Conservation (phyloP, 2,113 vertebrate genomes). For the Microtus ochrogaster region DNA sequence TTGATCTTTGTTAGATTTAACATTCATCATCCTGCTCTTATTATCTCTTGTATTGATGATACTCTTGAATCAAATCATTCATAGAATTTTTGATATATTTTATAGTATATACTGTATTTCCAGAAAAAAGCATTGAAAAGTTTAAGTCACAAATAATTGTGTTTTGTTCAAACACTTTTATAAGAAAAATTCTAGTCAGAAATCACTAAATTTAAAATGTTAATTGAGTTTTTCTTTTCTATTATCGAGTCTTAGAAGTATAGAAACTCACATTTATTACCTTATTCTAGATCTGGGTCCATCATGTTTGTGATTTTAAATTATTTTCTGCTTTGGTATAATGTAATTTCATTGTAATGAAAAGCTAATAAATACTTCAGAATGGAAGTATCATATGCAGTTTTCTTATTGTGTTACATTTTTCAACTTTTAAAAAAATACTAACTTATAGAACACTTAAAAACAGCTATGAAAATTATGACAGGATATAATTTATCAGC, state of each 20-base stretch:
- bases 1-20: background rate
- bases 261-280: background rate
- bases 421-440: background rate
- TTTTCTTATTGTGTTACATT: background rate
- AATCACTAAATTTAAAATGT: background rate
- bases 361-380: background rate
- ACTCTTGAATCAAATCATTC: background rate
- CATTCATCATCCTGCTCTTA: background rate
- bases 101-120: no score
- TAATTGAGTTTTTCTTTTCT: background rate
- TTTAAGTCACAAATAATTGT: background rate
- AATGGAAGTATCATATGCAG: no score
- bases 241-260: background rate
- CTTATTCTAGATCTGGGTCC: background rate
- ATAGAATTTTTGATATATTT: background rate
- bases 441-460: background rate
- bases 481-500: background rate
- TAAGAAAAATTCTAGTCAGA: background rate
- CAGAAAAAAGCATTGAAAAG: background rate
- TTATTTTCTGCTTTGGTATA: background rate
- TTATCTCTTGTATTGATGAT: background rate
- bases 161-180: no score
- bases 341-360: background rate
- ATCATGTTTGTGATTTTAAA: background rate
- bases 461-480: background rate